A percentile compares a stretch with the other conserved stretches of the same genome.
phyloP scores from a whole-genome alignment of 1,140 invertebrate genomes.

The Planococcus citri region DNA sequence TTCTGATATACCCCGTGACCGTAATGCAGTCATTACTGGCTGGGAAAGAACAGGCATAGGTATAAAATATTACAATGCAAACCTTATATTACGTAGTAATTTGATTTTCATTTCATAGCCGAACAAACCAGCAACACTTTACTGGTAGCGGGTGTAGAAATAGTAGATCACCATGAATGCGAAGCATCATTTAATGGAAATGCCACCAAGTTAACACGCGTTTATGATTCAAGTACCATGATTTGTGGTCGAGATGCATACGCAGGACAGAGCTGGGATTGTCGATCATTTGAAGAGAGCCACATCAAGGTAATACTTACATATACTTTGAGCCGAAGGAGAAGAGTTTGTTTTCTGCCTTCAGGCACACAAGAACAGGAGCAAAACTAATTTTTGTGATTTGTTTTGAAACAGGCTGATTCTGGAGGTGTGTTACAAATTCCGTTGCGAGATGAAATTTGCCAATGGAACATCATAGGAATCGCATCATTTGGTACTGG shows the following conservation, averaged over 20 bases:
- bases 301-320: too few relatives aligned
- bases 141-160: conserved; percentile 38
- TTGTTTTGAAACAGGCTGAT: conserved; percentile 38
- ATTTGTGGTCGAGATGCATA: conserved; percentile 61
- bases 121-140: conserved; percentile 15
- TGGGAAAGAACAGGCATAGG: conserved; percentile 39
- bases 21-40: conserved; percentile 38
- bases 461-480: too few relatives aligned
- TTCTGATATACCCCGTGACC: too few relatives aligned
- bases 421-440: conserved; percentile 39
- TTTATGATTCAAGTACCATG: conserved; percentile 36
- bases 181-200: conserved; percentile 28
- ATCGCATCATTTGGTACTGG: too few relatives aligned
- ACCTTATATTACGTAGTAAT: not conserved
- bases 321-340: too few relatives aligned
- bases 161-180: conserved; percentile 26
- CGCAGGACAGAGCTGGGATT: too few relatives aligned
- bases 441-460: conserved; percentile 26
- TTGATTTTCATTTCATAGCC: not conserved
- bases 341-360: too few relatives aligned
- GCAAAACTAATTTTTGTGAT: not conserved
- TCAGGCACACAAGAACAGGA: conserved; percentile 43
- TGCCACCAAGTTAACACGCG: conserved; percentile 28
- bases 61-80: conserved; percentile 19
- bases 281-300: too few relatives aligned